Base-by-base conservation (phyloP, 30 jellyfish, hydroid and myxozoan species). In the Mastigias papua region DNA sequence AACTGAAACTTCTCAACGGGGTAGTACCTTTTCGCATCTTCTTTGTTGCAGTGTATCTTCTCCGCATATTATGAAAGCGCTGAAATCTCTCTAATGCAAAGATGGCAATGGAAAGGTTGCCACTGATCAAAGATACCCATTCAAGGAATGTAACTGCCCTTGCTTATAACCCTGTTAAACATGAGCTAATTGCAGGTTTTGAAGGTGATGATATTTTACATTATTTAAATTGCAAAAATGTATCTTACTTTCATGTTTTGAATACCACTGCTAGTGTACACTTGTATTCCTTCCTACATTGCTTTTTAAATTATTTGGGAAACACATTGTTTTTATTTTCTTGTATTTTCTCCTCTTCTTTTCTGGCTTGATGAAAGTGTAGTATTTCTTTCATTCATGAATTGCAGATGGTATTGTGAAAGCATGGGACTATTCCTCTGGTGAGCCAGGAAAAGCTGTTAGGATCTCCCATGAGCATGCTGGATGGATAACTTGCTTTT, bases 91-190 rank as follows among this genome's bases (percentile, higher is more conserved):
- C 10, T 0, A 22, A 20, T 2, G 17, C 28, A 32, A 80, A 72
- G 69, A 93, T 93, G 98, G 96, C 98, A 29, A 93, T 93, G 98
- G 97, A 93, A 87, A 93, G 80, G 70, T 42, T 65, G 49, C 95
- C 93, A 21, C 37, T 86, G 74, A 93, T 93, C 48, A 70, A 74
- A 27, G 98, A 93, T 48, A 80, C 97, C 25, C 97, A 93, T 46
- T 2, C 93, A 2, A 93, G 81, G 57, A 86, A 84, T 29, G 87
- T 93, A 32, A 93, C 98, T 35, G 95, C 98, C 8, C 72, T 93
- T 46, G 86, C 81, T 2, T 93, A 87, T 62, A 93, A 93, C 46
- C 98, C 98, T 16, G 78, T 82, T 6, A 93, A 64, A 64, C 98
- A 93, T 77, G 98, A 93, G 65, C 48, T 93, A 6, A 78, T 88